A percentile compares a stretch with the other conserved stretches of the same genome.
Conservation (phyloP, 2,113 vertebrate species). For the Hypomesus transpacificus region DNA sequence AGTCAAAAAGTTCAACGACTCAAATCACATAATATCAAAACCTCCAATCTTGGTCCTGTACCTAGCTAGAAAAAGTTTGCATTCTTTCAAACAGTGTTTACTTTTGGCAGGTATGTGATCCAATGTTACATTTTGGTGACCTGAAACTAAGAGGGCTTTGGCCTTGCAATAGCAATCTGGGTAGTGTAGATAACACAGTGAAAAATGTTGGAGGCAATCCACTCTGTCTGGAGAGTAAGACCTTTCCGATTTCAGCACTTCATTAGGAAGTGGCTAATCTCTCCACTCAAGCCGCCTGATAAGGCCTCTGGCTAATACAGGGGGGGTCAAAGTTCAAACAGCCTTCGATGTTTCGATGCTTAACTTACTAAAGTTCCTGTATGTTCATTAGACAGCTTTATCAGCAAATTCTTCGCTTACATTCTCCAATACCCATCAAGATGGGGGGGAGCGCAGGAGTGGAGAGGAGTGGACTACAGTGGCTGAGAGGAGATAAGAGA, state of each 20-base stretch:
- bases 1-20: background rate
- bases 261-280: slow-evolving; percentile 83
- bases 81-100: slow-evolving; percentile 41
- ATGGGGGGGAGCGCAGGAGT: slow-evolving; percentile 57
- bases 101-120: slow-evolving; percentile 44
- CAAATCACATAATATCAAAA: background rate
- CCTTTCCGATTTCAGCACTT: slow-evolving; percentile 77
- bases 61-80: slow-evolving; percentile 6
- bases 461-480: slow-evolving; percentile 50
- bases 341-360: slow-evolving; percentile 81
- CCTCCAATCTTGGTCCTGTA: background rate
- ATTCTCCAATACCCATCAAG: slow-evolving; percentile 77
- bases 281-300: slow-evolving; percentile 70
- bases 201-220: slow-evolving; percentile 79
- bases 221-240: slow-evolving; percentile 73
- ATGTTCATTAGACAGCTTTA: slow-evolving; percentile 84
- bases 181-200: slow-evolving; percentile 73
- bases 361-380: slow-evolving; percentile 81
- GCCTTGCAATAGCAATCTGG: slow-evolving; percentile 69
- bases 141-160: slow-evolving; percentile 55
- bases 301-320: slow-evolving; percentile 72
- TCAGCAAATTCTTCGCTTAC: slow-evolving; percentile 74
- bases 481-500: slow-evolving; percentile 68
- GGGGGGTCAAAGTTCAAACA: slow-evolving; percentile 78
- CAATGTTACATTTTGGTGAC: slow-evolving; percentile 62